Evolutionary conservation across 1,140 invertebrate genomes (phyloP).

Genomic region (Lysiphlebus fabarum): DNA sequence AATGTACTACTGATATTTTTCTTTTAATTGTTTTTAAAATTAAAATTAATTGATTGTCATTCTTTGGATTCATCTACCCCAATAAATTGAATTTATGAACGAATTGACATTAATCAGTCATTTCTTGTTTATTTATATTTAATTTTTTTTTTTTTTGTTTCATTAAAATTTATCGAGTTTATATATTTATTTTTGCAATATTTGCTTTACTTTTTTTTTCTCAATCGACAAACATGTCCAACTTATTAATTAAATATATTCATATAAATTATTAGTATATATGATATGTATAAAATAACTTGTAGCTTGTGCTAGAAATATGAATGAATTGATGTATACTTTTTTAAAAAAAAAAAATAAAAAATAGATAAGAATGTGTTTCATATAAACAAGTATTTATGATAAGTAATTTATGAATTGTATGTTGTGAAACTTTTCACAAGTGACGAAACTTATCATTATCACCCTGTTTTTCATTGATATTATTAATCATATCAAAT

Average conservation of each 20-base stretch:
- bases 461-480: constrained; percentile 12
- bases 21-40: constrained; percentile 15
- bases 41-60: constrained; percentile 24
- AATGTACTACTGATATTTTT: neutral
- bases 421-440: constrained; percentile 3
- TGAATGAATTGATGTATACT: no score
- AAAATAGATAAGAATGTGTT: neutral
- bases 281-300: no score
- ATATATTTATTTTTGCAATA: no score
- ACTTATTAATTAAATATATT: no score
- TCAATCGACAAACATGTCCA: no score
- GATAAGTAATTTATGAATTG: constrained; percentile 43
- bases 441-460: constrained; percentile 18
- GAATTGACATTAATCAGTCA: constrained; percentile 36
- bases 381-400: constrained; percentile 12
- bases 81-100: constrained; percentile 35
- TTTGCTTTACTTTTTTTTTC: no score
- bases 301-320: no score
- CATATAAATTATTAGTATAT: no score
- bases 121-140: no score
- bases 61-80: constrained; percentile 24
- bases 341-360: constrained; percentile 3
- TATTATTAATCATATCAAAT: constrained; percentile 4
- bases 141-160: no score
- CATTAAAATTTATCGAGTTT: no score